These are phyloP conservation scores for Coptodon bakossiorum DNA, from an alignment of 2,113 vertebrate species.

Conservation along the genomic window DNA sequence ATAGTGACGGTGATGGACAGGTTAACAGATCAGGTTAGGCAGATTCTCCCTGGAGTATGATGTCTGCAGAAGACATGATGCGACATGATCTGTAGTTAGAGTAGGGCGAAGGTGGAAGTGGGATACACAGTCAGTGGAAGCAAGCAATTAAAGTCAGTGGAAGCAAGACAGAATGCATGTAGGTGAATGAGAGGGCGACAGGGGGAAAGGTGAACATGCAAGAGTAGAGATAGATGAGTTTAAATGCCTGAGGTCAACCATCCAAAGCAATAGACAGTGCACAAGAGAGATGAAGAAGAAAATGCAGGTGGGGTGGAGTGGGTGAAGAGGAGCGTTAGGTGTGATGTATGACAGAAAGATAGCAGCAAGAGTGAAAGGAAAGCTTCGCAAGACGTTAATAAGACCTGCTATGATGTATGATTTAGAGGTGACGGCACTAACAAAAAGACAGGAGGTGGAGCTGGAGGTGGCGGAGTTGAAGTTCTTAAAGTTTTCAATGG, in stretches of 20 bases:
- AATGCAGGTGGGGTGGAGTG: not conserved
- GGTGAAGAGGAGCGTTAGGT: not conserved
- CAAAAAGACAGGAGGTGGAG: not conserved
- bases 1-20: not conserved
- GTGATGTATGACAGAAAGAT: not conserved
- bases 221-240: not conserved
- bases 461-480: not conserved
- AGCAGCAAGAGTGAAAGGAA: not conserved
- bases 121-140: not conserved
- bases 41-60: not conserved
- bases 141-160: not conserved
- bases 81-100: not conserved
- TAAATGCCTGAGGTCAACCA: not conserved
- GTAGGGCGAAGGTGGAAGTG: not conserved
- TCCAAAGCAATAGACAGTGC: not conserved
- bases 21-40: not conserved
- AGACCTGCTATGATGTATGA: not conserved
- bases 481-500: not conserved
- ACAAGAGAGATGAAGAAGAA: not conserved
- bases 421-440: not conserved
- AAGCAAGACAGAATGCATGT: not conserved
- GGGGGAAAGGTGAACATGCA: not conserved
- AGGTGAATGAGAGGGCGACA: not conserved
- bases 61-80: not conserved
- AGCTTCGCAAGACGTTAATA: not conserved